Conservation (phyloP, 2,888 invertebrate species). For the Platerodrilus igneus region DNA sequence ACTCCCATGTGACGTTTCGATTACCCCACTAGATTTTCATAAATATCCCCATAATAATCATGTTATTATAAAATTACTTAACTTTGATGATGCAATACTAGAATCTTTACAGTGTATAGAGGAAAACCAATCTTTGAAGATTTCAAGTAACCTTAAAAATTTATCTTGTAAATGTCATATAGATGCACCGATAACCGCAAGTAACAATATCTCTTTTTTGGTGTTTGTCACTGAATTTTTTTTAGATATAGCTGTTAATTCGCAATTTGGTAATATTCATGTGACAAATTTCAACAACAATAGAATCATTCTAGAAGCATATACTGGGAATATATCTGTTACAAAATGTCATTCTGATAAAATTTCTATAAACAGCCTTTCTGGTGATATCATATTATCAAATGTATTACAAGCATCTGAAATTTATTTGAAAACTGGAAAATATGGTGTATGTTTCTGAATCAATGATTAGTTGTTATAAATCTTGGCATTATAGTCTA, state of each 20-base stretch:
- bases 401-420: slow-evolving; percentile 37
- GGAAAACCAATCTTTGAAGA: too few relatives aligned
- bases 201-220: too few relatives aligned
- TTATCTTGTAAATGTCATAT: too few relatives aligned
- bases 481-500: slow-evolving; percentile 31
- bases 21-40: too few relatives aligned
- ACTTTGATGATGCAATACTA: too few relatives aligned
- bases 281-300: slow-evolving; percentile 39
- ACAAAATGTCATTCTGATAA: slow-evolving; percentile 24
- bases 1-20: too few relatives aligned
- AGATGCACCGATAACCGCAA: too few relatives aligned
- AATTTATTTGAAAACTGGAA: slow-evolving; percentile 27
- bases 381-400: slow-evolving; percentile 35
- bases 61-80: too few relatives aligned
- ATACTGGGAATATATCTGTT: slow-evolving; percentile 27
- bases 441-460: slow-evolving; percentile 33
- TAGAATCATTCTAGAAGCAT: slow-evolving; percentile 31
- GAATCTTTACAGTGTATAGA: too few relatives aligned
- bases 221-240: too few relatives aligned
- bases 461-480: neutral
- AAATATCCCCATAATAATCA: too few relatives aligned
- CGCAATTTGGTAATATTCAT: slow-evolving; percentile 33
- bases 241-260: slow-evolving; percentile 37
- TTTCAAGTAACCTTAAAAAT: too few relatives aligned
- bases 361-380: slow-evolving; percentile 18